Percentiles rank a stretch among this genome's conserved stretches.
phyloP scores from a whole-genome alignment of 2,113 vertebrate species.

The Penelope pileata region DNA sequence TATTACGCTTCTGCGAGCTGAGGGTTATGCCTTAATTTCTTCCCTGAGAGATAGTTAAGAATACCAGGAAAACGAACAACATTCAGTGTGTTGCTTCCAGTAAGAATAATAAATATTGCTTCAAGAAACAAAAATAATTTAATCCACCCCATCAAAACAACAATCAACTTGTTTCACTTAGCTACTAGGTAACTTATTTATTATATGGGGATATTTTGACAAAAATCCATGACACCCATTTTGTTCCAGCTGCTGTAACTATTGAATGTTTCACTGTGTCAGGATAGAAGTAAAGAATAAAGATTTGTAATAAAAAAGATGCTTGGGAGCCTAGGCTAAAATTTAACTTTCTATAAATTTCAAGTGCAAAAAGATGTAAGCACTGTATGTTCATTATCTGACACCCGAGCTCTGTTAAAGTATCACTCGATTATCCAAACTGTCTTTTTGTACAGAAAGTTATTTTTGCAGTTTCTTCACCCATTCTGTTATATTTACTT shows the following conservation, averaged over 20 bases:
- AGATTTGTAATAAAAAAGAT: background rate
- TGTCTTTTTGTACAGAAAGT: background rate
- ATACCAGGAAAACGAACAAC: background rate
- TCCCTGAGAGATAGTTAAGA: background rate
- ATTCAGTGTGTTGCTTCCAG: background rate
- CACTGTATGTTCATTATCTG: background rate
- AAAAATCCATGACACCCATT: background rate
- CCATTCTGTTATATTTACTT: conserved; percentile 12
- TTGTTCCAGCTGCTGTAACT: background rate
- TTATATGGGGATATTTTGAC: background rate
- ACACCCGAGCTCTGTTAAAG: background rate
- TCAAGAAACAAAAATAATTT: background rate
- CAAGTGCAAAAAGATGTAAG: background rate
- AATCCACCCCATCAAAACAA: background rate
- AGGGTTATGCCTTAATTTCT: background rate
- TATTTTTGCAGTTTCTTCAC: background rate
- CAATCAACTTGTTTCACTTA: background rate
- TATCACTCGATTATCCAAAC: background rate
- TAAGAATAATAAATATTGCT: background rate
- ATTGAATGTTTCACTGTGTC: background rate
- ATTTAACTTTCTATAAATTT: background rate
- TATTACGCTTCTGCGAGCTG: background rate
- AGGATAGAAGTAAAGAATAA: conserved; percentile 7
- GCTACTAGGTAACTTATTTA: background rate
- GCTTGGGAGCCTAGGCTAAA: background rate